phyloP scores from a whole-genome alignment of 2,888 invertebrate genomes.

The Diaprepes abbreviatus region DNA sequence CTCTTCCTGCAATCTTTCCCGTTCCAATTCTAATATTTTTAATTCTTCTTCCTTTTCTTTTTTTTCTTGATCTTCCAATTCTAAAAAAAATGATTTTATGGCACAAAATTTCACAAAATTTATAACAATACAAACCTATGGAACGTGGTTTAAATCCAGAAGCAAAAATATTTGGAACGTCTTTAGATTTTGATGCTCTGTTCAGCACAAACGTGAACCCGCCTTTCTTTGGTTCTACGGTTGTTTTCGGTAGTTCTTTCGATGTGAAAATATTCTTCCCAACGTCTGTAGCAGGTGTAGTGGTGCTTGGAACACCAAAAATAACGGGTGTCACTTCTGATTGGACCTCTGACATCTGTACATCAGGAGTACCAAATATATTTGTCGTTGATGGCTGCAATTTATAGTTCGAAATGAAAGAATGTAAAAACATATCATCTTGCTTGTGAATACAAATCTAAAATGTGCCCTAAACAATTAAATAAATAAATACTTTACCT shows the following conservation, averaged over 20 bases:
- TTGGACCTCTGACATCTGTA: neutral
- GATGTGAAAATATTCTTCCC: slow-evolving; percentile 35
- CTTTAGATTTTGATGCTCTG: slow-evolving; percentile 22
- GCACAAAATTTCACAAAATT: too few species aligned
- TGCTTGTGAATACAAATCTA: too few species aligned
- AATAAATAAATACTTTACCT: slow-evolving; percentile 8
- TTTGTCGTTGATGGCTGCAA: slow-evolving; percentile 20
- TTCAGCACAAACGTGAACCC: slow-evolving; percentile 53
- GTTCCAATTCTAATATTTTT: slow-evolving; percentile 32
- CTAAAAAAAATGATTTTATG: neutral
- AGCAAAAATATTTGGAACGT: slow-evolving; percentile 38
- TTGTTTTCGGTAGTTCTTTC: slow-evolving; percentile 11
- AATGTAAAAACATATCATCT: too few species aligned
- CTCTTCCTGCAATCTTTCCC: slow-evolving; percentile 42
- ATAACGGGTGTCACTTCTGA: neutral
- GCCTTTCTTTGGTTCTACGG: slow-evolving; percentile 44
- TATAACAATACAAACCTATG: slow-evolving; percentile 5
- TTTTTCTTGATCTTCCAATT: slow-evolving; percentile 3
- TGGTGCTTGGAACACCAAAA: slow-evolving; percentile 7
- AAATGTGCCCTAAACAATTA: too few species aligned
- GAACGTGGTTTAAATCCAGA: slow-evolving; percentile 17
- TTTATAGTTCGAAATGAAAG: neutral
- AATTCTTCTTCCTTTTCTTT: slow-evolving; percentile 34
- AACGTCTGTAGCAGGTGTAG: neutral
- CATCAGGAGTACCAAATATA: slow-evolving; percentile 23